Evolutionary conservation across 2,113 vertebrate species (phyloP).

Genomic region (Cinclus cinclus): DNA sequence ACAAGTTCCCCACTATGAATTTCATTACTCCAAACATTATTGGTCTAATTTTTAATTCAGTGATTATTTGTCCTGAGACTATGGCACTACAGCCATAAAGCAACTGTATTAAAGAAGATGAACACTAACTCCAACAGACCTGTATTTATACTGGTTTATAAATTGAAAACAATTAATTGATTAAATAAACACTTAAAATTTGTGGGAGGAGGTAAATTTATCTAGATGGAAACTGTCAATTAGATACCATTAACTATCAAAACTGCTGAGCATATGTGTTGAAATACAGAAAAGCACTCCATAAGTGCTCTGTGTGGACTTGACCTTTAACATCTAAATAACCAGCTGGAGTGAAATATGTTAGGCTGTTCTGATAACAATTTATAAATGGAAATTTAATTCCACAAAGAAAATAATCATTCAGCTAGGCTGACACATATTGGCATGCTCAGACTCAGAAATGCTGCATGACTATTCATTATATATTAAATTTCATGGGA

Average conservation of each 20-base stretch:
- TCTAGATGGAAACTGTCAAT: not conserved
- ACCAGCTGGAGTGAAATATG: not conserved
- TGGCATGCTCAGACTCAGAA: not conserved
- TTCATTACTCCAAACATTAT: not conserved
- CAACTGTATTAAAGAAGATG: not conserved
- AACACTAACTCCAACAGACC: not conserved
- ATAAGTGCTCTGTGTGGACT: not conserved
- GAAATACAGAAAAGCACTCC: not conserved
- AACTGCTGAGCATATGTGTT: not conserved
- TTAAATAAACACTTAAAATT: not conserved
- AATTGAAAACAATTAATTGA: not conserved
- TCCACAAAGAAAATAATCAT: not conserved
- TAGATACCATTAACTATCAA: not conserved
- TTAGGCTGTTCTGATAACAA: not conserved
- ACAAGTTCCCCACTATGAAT: not conserved
- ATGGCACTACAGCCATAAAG: not conserved
- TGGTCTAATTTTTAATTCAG: not conserved
- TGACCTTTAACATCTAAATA: not conserved
- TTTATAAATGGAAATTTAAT: not conserved
- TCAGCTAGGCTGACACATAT: not conserved
- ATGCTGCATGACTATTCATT: not conserved
- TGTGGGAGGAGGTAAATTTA: not conserved
- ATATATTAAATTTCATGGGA: not conserved
- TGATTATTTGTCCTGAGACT: not conserved
- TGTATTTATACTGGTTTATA: not conserved